Evolutionary conservation across 2,888 invertebrate genomes (phyloP), one percentile per base, ranked within the genome.

Genomic region (Calameuta filiformis): DNA sequence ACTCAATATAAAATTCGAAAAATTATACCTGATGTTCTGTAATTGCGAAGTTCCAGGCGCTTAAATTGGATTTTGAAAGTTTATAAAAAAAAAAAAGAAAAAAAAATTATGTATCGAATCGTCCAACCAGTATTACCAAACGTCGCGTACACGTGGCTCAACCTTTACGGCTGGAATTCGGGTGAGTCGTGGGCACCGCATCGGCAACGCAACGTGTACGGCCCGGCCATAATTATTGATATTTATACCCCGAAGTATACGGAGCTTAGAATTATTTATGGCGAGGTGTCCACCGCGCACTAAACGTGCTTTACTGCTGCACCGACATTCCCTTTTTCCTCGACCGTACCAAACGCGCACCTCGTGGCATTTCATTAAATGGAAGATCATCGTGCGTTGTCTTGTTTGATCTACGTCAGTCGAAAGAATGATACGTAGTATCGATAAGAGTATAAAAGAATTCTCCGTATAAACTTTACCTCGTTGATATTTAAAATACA

Each of bases 161-260:
- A 9, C 56, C 23, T 56, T 56, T 56, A 56, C 56, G 23, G 9
- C 9, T 56, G 56, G 56, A 23, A 9, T 56, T 56, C 23, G 23
- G 23, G 1, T 23, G 23, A 56, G 9, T 56, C 23, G 23, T 15
- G 23, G 2, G 56, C 9, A 56, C 23, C 1, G 56, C 40, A 40
- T 15, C 40, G 40, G 40, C 15, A 69, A 69, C 69, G 12, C 69
- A 34, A 31, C 12, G 35, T 11, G 76, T 71, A 76, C 79, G 56
- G 78, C 75, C 77, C 73, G 79, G 79, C 80, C 78, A 82, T 83
- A 86, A 85, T 86, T 85, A 85, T 82, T 84, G 81, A 86, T 85
- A 84, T 84, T 86, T 84, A 85, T 81, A 82, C 78, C 80, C 75
- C 12, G 76, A 56, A 76, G 37, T 71, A 31, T 34, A 71, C 79